phyloP scores from a whole-genome alignment of 1,140 invertebrate genomes.

The Lepidurus couesii region DNA sequence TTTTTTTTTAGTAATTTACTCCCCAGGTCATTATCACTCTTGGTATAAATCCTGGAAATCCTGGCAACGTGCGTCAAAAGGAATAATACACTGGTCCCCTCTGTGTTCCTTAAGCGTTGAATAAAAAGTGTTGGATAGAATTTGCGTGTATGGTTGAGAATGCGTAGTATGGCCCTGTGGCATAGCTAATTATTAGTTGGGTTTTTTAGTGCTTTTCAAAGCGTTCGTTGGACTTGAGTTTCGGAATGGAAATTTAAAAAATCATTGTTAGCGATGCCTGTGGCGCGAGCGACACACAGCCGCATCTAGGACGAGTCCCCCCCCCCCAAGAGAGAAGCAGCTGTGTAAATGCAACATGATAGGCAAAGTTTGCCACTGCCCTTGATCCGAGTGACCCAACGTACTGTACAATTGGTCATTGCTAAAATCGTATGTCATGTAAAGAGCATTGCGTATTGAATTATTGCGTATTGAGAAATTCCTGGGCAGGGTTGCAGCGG shows the following conservation, averaged over 20 bases:
- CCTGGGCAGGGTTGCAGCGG: background rate
- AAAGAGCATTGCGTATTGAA: too few species aligned
- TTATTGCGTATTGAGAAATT: background rate
- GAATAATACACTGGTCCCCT: background rate
- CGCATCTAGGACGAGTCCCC: conserved; percentile 1
- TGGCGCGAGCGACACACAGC: background rate
- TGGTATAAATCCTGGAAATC: background rate
- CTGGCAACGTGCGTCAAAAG: background rate
- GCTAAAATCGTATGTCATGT: background rate
- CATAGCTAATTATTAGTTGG: background rate
- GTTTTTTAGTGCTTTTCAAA: background rate
- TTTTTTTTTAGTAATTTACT: background rate
- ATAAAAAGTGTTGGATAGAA: too few species aligned
- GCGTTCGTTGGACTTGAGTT: background rate
- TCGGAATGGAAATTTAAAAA: background rate
- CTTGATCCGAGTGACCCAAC: background rate
- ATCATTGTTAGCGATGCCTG: background rate
- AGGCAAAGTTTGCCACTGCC: background rate
- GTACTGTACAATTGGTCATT: background rate
- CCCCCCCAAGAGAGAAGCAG: background rate
- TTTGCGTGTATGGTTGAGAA: background rate
- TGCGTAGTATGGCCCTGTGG: background rate
- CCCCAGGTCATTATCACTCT: background rate
- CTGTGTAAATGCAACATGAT: conserved; percentile 11
- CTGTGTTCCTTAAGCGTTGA: background rate